A percentile compares a stretch with the other conserved stretches of the same genome.
These are phyloP conservation scores for Pipistrellus pipistrellus DNA, from an alignment of 2,797 vertebrate species.

Conservation along the genomic window DNA sequence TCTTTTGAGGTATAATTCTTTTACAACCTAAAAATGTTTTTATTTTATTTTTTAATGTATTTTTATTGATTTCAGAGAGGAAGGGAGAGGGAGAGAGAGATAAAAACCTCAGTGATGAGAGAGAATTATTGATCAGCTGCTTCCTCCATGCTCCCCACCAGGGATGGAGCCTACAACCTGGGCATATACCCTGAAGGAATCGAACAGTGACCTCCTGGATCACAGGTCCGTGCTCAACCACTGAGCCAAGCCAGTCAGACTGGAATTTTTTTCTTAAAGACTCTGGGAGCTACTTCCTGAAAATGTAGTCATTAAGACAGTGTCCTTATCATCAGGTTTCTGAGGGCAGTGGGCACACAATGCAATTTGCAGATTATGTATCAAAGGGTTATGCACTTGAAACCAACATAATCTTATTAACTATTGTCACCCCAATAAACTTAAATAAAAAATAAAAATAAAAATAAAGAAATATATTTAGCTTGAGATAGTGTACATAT, in stretches of 20 bases:
- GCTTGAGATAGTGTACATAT: not conserved
- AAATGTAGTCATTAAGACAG: not conserved
- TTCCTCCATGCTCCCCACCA: too few relatives aligned
- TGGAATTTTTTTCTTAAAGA: not conserved
- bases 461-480: not conserved
- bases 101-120: too few relatives aligned
- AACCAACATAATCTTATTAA: not conserved
- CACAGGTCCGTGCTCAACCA: too few relatives aligned
- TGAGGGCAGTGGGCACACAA: not conserved
- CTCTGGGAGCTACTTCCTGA: not conserved
- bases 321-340: not conserved
- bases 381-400: not conserved
- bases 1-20: not conserved
- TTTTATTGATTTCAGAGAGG: too few relatives aligned
- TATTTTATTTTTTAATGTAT: not conserved
- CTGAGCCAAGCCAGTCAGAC: too few relatives aligned
- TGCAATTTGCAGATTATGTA: not conserved
- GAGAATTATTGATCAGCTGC: too few relatives aligned
- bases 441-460: not conserved
- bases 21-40: not conserved
- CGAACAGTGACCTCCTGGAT: too few relatives aligned
- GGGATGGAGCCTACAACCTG: too few relatives aligned
- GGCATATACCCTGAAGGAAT: too few relatives aligned
- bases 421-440: not conserved
- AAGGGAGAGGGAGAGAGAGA: too few relatives aligned